phyloP scores from a whole-genome alignment of 2,888 invertebrate species.

The Helleia helle region DNA sequence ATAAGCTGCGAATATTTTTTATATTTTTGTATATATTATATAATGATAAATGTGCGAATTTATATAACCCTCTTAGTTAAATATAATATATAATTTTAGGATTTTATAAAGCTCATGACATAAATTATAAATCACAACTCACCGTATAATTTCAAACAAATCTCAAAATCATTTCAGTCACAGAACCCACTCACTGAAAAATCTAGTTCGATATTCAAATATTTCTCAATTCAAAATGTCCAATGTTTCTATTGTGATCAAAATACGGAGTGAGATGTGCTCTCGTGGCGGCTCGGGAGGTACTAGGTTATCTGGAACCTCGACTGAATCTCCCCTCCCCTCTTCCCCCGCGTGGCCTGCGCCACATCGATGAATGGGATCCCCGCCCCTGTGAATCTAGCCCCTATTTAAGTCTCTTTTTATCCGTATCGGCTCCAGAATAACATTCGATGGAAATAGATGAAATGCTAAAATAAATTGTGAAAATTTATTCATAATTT shows the following conservation, averaged over 20 bases:
- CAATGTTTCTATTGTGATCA: neutral
- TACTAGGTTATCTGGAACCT: conserved; percentile 49
- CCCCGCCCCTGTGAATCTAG: conserved; percentile 33
- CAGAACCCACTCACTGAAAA: neutral
- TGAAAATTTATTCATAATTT: too few relatives aligned
- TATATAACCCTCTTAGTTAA: too few relatives aligned
- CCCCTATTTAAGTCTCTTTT: conserved; percentile 43
- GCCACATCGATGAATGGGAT: conserved; percentile 60
- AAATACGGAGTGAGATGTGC: conserved; percentile 23
- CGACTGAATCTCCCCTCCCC: conserved; percentile 23
- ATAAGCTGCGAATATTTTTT: too few relatives aligned
- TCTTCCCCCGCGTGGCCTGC: conserved; percentile 53
- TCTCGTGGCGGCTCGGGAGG: conserved; percentile 34
- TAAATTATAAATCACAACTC: too few relatives aligned
- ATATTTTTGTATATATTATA: too few relatives aligned
- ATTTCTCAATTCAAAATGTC: too few relatives aligned
- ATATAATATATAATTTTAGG: too few relatives aligned
- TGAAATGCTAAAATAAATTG: conserved; percentile 27
- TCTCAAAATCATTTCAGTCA: neutral
- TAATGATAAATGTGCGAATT: too few relatives aligned
- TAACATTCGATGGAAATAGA: conserved; percentile 58
- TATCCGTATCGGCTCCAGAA: conserved; percentile 45
- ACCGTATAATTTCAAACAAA: conserved; percentile 7
- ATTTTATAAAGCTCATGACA: too few relatives aligned
- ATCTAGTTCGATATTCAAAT: too few relatives aligned